phyloP scores from a whole-genome alignment of 2,113 vertebrate species.

The Neodontobutis hainanensis region DNA sequence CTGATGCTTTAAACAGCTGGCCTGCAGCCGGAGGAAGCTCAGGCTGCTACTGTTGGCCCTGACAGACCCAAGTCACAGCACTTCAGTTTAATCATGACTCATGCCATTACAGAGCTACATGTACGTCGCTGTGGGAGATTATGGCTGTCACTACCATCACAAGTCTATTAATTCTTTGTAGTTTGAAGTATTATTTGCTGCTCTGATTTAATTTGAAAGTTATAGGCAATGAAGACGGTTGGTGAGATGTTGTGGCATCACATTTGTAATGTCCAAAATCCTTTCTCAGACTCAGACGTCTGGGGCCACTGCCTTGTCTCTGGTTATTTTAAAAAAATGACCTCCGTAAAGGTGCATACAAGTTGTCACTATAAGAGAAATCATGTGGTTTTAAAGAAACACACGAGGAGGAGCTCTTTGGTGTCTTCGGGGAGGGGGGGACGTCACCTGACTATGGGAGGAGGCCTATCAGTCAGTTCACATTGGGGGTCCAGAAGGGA shows the following conservation, averaged over 20 bases:
- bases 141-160: conserved; percentile 18
- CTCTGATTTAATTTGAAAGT: too few species aligned
- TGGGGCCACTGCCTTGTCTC: too few species aligned
- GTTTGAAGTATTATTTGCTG: too few species aligned
- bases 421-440: conserved; percentile 24
- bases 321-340: too few species aligned
- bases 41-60: conserved; percentile 45
- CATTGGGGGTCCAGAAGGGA: conserved; percentile 32
- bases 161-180: background rate
- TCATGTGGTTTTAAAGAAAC: conserved; percentile 8
- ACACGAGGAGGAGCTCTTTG: conserved; percentile 33
- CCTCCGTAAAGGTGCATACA: background rate
- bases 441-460: conserved; percentile 54
- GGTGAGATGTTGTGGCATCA: too few species aligned
- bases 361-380: background rate
- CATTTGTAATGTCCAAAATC: too few species aligned
- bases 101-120: conserved; percentile 17
- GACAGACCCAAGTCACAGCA: conserved; percentile 38
- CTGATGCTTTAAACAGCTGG: conserved; percentile 73
- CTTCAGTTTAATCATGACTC: conserved; percentile 34
- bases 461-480: conserved; percentile 56
- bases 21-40: conserved; percentile 47
- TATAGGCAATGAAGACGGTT: too few species aligned
- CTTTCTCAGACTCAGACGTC: too few species aligned
- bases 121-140: conserved; percentile 42